Conservation (phyloP, 2,113 vertebrate species). For the Notechis scutatus region DNA sequence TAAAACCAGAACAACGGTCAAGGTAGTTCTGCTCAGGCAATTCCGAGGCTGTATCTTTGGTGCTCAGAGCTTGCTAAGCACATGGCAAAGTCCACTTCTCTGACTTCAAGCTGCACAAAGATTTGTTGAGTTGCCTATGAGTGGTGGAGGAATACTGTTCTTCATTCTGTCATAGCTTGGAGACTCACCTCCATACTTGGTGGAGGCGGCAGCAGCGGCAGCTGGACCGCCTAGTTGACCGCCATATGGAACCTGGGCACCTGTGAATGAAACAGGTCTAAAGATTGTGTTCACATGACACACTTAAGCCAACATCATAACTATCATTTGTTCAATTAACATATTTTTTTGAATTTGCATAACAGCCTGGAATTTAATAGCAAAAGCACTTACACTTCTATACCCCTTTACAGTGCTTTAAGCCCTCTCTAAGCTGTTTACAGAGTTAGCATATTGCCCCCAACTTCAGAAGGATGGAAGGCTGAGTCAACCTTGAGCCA, state of each 20-base stretch:
- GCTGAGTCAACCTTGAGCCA: too few species aligned
- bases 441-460: too few species aligned
- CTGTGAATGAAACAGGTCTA: not conserved
- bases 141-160: not conserved
- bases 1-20: not conserved
- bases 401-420: too few species aligned
- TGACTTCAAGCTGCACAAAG: not conserved
- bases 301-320: not conserved
- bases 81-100: not conserved
- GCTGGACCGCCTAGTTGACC: not conserved
- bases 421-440: too few species aligned
- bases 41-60: too few species aligned
- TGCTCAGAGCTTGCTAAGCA: not conserved
- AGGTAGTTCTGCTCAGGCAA: not conserved
- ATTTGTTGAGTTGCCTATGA: not conserved
- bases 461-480: too few species aligned
- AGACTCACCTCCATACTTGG: slow-evolving; percentile 22
- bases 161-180: not conserved
- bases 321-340: not conserved
- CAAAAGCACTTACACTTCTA: too few species aligned
- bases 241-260: not conserved
- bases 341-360: not conserved
- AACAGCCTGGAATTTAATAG: not conserved
- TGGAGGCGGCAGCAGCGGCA: not conserved
- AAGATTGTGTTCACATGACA: not conserved